A percentile compares a stretch with the other conserved stretches of the same genome.
phyloP scores from a whole-genome alignment of 1,140 invertebrate species.

The Cherax quadricarinatus region DNA sequence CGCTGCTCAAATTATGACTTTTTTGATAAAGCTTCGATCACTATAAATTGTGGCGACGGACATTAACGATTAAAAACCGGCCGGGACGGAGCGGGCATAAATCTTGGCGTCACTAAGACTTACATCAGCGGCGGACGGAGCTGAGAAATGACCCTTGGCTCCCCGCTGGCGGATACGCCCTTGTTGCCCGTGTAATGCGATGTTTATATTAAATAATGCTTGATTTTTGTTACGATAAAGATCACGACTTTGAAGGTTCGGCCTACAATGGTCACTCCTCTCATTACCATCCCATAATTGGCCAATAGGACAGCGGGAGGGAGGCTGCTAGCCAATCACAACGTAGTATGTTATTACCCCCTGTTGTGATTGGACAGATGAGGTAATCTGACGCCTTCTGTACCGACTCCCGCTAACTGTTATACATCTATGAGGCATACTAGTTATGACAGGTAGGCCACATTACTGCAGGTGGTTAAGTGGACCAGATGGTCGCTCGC shows the following conservation, averaged over 20 bases:
- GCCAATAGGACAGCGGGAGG: conserved; percentile 63
- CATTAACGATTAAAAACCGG: conserved; percentile 66
- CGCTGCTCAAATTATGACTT: conserved; percentile 53
- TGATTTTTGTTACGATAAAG: conserved; percentile 59
- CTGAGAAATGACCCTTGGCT: conserved; percentile 28
- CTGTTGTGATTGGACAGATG: conserved; percentile 64
- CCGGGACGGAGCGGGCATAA: conserved; percentile 9
- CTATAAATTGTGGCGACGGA: conserved; percentile 62
- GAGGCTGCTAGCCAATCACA: conserved; percentile 54
- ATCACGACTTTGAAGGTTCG: conserved; percentile 38
- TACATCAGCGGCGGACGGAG: background rate
- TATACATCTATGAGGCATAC: no score
- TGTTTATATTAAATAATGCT: conserved; percentile 71
- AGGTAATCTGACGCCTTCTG: conserved; percentile 48
- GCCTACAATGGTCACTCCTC: conserved; percentile 48
- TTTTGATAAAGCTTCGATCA: conserved; percentile 69
- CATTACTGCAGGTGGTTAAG: no score
- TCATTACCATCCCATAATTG: conserved; percentile 72
- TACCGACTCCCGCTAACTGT: background rate
- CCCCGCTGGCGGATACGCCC: conserved; percentile 43
- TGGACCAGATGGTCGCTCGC: no score
- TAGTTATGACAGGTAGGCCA: no score
- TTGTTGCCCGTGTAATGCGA: conserved; percentile 63
- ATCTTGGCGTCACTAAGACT: background rate
- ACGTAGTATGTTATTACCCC: conserved; percentile 63